Percentiles rank a stretch among this genome's conserved stretches.
Conservation (phyloP, 2,888 invertebrate species). For the Thereva unica region DNA sequence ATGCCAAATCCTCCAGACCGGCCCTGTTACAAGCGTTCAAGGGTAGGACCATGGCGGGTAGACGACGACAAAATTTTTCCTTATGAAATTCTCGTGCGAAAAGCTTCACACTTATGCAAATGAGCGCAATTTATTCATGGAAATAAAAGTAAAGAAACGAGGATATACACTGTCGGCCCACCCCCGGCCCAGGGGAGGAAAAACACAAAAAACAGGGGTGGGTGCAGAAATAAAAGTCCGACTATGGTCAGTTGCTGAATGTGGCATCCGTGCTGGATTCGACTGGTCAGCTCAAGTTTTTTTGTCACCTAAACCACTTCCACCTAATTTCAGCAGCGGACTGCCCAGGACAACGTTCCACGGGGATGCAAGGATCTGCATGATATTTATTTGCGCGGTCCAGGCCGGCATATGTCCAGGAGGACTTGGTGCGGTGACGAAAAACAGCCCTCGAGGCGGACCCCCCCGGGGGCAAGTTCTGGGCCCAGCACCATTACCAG, state of each 20-base stretch:
- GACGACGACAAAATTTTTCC: too few species aligned
- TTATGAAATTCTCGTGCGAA: neutral
- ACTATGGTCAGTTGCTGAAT: slow-evolving; percentile 15
- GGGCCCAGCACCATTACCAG: slow-evolving; percentile 1
- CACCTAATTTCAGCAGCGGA: slow-evolving; percentile 7
- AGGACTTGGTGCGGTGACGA: slow-evolving; percentile 2
- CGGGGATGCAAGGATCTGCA: slow-evolving; percentile 4
- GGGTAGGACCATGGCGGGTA: too few species aligned
- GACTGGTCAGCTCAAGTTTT: slow-evolving; percentile 9
- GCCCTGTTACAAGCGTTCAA: too few species aligned
- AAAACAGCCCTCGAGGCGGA: neutral
- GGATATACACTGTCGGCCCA: slow-evolving; percentile 6
- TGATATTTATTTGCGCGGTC: slow-evolving; percentile 24
- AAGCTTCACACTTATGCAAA: slow-evolving; percentile 24
- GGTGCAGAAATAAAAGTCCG: slow-evolving; percentile 13
- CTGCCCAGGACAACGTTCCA: neutral
- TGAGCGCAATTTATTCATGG: slow-evolving; percentile 26
- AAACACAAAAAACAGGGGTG: too few species aligned
- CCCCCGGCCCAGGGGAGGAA: neutral
- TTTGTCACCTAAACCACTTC: slow-evolving; percentile 12
- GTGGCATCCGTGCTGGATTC: neutral
- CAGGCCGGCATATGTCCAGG: slow-evolving; percentile 19
- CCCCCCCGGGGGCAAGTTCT: neutral
- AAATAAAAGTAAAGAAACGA: slow-evolving; percentile 20
- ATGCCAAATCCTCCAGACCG: too few species aligned